Conservation (phyloP, 2,888 invertebrate species). For the Synergus itoensis region DNA sequence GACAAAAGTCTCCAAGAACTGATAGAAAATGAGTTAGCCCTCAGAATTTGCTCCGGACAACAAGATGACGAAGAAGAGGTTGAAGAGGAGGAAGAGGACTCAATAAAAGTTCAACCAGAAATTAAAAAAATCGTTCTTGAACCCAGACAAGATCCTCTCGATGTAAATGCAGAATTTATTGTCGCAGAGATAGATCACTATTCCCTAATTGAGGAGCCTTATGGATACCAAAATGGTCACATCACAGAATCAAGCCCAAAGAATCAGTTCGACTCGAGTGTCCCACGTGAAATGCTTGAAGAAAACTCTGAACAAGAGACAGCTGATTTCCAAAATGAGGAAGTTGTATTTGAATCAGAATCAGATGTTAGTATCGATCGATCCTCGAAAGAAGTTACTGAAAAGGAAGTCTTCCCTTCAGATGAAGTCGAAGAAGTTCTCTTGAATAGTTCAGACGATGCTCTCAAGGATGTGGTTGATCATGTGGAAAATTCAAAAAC, state of each 20-base stretch:
- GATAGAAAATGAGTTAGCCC: slow-evolving; percentile 74
- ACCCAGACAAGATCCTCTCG: slow-evolving; percentile 59
- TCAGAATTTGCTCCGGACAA: slow-evolving; percentile 70
- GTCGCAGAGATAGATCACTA: slow-evolving; percentile 70
- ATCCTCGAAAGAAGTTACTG: slow-evolving; percentile 3
- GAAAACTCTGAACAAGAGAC: slow-evolving; percentile 6
- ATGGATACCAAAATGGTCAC: slow-evolving; percentile 69
- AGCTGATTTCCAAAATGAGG: slow-evolving; percentile 27
- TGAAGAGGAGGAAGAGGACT: slow-evolving; percentile 54
- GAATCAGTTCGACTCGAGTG: neutral
- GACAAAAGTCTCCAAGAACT: slow-evolving; percentile 75
- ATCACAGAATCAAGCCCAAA: slow-evolving; percentile 52
- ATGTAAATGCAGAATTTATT: slow-evolving; percentile 70
- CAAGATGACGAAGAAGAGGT: slow-evolving; percentile 49
- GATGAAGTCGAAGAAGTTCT: neutral
- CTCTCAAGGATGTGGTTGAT: neutral
- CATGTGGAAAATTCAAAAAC: neutral
- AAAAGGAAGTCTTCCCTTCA: neutral
- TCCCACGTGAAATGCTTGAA: slow-evolving; percentile 22
- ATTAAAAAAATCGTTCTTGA: slow-evolving; percentile 69
- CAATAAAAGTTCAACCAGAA: slow-evolving; percentile 58
- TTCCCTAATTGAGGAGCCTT: slow-evolving; percentile 65
- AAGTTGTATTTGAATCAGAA: neutral
- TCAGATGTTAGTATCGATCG: slow-evolving; percentile 9
- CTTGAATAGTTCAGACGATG: neutral